Conservation (phyloP, 2,797 vertebrate species). For the Nasua narica region DNA sequence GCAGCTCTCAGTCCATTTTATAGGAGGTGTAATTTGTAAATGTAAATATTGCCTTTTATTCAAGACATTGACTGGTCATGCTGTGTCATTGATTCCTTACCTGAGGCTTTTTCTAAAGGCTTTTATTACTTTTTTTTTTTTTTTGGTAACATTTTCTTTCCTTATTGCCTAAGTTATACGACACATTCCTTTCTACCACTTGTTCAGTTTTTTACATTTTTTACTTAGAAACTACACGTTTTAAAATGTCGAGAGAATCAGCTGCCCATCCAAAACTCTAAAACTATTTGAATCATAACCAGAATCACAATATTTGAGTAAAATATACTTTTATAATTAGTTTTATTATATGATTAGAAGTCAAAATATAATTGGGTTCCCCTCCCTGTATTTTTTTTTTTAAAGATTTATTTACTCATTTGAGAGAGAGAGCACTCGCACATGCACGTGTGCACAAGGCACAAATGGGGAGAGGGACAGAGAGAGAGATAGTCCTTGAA, state of each 20-base stretch:
- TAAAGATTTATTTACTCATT: neutral
- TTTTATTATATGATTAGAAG: constrained; percentile 1
- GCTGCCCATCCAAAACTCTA: neutral
- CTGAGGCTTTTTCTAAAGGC: neutral
- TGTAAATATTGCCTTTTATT: neutral
- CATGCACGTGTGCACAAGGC: too few relatives aligned
- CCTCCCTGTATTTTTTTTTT: neutral
- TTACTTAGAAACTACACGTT: neutral
- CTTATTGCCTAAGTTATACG: neutral
- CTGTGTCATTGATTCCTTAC: neutral
- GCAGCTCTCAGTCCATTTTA: neutral
- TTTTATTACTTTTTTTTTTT: neutral
- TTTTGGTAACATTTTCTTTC: neutral
- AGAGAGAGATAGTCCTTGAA: neutral
- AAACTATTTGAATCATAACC: neutral
- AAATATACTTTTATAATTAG: neutral
- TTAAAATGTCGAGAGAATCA: neutral
- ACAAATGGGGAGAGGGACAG: neutral
- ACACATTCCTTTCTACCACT: neutral
- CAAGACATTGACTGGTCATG: neutral
- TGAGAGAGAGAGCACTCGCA: neutral
- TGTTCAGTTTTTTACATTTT: neutral
- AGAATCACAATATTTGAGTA: constrained; percentile 17
- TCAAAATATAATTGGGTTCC: neutral
- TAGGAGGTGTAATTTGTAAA: neutral